phyloP scores from a whole-genome alignment of 1,140 invertebrate species.

The Oncopodura yosiiana region DNA sequence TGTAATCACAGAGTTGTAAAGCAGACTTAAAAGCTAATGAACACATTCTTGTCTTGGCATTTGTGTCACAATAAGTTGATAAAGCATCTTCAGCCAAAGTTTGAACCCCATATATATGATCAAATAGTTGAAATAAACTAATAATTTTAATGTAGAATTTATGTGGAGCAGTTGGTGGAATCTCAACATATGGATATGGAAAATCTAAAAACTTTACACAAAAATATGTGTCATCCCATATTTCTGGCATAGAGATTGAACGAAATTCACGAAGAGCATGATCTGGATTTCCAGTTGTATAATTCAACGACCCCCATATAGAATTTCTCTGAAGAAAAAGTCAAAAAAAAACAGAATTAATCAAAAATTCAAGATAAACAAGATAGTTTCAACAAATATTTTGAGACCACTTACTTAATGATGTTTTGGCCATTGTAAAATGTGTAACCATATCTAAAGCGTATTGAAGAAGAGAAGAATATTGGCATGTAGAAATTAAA shows the following conservation, averaged over 20 bases:
- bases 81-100: conserved; percentile 18
- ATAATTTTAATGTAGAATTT: too few relatives aligned
- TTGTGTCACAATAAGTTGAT: background rate
- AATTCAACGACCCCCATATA: conserved; percentile 24
- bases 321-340: conserved; percentile 24
- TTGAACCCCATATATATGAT: conserved; percentile 18
- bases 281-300: conserved; percentile 13
- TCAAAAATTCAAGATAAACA: background rate
- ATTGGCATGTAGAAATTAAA: conserved; percentile 30
- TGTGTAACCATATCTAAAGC: conserved; percentile 18
- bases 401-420: conserved; percentile 12
- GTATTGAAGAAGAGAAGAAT: conserved; percentile 19
- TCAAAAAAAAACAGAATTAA: conserved; percentile 1
- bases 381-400: background rate
- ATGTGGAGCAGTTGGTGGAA: too few relatives aligned
- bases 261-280: conserved; percentile 16
- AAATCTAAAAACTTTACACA: conserved; percentile 11
- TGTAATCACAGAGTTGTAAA: conserved; percentile 24
- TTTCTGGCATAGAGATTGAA: conserved; percentile 9
- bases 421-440: conserved; percentile 8
- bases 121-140: conserved; percentile 30
- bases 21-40: conserved; percentile 31
- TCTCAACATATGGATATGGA: too few relatives aligned
- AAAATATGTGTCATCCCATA: conserved; percentile 19
- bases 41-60: conserved; percentile 18